phyloP scores from a whole-genome alignment of 2,888 invertebrate genomes.

The Idaea dimidiata region DNA sequence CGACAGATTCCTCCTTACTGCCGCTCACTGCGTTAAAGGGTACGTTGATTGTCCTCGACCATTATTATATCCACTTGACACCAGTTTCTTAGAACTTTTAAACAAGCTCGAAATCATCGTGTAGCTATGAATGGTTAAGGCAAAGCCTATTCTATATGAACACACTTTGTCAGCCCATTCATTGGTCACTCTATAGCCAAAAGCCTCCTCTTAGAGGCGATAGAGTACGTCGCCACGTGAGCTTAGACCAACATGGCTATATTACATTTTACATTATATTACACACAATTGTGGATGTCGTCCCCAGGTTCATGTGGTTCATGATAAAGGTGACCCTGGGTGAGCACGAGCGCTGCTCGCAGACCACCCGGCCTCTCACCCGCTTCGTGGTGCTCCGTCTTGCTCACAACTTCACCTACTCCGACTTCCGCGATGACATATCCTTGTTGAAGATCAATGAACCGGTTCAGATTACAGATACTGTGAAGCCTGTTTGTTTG shows the following conservation, averaged over 20 bases:
- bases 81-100: background rate
- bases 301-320: conserved; percentile 92
- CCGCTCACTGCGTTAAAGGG: conserved; percentile 95
- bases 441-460: conserved; percentile 89
- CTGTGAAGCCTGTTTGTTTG: conserved; percentile 90
- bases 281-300: too few relatives aligned
- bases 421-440: conserved; percentile 92
- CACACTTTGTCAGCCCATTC: too few relatives aligned
- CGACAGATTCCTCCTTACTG: conserved; percentile 92
- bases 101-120: too few relatives aligned
- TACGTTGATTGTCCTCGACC: conserved; percentile 44
- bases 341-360: conserved; percentile 91
- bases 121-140: too few relatives aligned
- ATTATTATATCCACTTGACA: conserved; percentile 5
- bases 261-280: too few relatives aligned
- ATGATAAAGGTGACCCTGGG: conserved; percentile 94
- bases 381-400: conserved; percentile 87
- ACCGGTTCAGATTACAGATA: conserved; percentile 87
- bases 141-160: too few relatives aligned
- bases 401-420: conserved; percentile 89
- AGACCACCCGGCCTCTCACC: conserved; percentile 85
- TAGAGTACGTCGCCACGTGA: too few relatives aligned
- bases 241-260: too few relatives aligned
- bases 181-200: too few relatives aligned
- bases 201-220: too few relatives aligned